Evolutionary conservation across 1,140 invertebrate species (phyloP), one percentile per base, ranked within the genome.

Genomic region (Chrysopa pallens): DNA sequence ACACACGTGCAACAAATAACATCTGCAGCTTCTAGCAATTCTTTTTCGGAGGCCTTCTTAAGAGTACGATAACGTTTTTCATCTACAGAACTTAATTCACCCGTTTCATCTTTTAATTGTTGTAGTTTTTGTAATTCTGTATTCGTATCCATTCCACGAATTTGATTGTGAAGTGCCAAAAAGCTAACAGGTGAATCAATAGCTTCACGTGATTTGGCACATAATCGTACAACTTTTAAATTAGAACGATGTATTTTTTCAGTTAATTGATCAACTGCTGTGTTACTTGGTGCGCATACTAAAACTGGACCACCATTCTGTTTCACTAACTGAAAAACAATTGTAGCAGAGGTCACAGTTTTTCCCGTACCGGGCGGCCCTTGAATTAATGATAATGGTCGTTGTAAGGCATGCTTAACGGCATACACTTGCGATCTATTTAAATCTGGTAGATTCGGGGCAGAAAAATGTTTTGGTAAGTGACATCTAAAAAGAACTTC

Each of bases 1-100:
- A 99, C 94, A 63, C 95, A 98, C 0, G 96, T 99, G 54, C 93
- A 98, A 53, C 95, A 98, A 40, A 99, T 94, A 0, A 99, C 96
- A 64, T 99, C 95, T 12, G 96, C 96, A 11, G 88, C 86, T 54
- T 92, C 85, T 2, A 99, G 61, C 1, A 98, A 63, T 48, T 96
- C 84, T 46, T 89, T 80, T 57, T 98, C 96, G 14, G 90, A 80
- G 7, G 82, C 78, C 50, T 90, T 86, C 50, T 96, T 95, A 47
- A 99, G 59, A 28, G 83, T 78, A 11, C 91, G 71, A 56, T 96
- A 98, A 6, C 94, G 70, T 48, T 96, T 89, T 59, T 98, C 94
- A 63, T 99, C 96, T 0, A 80, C 77, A 0, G 80, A 82, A 4
- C 89, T 92, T 36, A 98, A 61, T 60, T 98, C 94, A 0, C 93